Evolutionary conservation across 2,797 vertebrate genomes (phyloP).

Genomic region (Hypotaenidia okinawae): DNA sequence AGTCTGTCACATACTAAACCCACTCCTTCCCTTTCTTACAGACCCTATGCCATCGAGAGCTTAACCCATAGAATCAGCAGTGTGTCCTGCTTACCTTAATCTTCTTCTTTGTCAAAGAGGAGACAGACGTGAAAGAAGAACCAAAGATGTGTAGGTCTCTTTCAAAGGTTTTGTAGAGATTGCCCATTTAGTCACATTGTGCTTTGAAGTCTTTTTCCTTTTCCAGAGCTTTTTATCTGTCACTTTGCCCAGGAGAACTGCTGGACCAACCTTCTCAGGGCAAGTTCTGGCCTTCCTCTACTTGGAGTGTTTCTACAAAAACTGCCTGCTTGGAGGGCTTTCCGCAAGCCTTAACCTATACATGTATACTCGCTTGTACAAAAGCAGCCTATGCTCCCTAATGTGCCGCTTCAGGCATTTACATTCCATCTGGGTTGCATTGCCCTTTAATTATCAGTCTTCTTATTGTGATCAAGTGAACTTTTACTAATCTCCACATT

Average conservation of each 20-base stretch:
- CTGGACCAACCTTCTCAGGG: background rate
- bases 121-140: background rate
- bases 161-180: background rate
- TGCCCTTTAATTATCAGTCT: constrained; percentile 73
- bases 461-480: constrained; percentile 79
- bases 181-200: background rate
- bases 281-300: background rate
- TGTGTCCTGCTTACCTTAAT: constrained; percentile 14
- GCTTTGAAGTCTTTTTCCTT: background rate
- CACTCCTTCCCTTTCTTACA: background rate
- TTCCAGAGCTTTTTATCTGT: background rate
- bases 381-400: background rate
- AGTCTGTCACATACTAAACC: background rate
- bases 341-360: background rate
- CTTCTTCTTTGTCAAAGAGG: background rate
- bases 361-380: background rate
- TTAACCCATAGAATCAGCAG: background rate
- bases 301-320: background rate
- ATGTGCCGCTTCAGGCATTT: constrained; percentile 12
- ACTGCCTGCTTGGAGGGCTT: background rate
- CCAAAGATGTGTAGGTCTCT: background rate
- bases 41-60: background rate
- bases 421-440: constrained; percentile 73
- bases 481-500: constrained; percentile 77
- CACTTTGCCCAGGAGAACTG: background rate